These are phyloP conservation scores for Hemibagrus guttatus DNA, from an alignment of 2,797 vertebrate genomes.

Conservation along the genomic window DNA sequence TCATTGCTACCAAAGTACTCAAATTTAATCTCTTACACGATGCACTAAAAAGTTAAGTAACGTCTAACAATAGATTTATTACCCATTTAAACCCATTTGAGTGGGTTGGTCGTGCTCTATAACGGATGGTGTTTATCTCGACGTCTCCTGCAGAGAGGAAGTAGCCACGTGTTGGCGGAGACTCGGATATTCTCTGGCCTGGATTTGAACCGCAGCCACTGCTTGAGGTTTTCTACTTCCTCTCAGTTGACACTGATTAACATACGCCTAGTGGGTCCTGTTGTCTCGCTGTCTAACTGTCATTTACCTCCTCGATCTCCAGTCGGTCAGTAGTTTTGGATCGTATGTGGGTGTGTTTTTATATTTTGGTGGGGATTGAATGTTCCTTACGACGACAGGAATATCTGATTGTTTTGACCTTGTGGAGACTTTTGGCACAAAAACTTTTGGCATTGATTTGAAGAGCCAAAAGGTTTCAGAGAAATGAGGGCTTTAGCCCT, in stretches of 20 bases:
- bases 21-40: background rate
- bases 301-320: constrained; percentile 34
- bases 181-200: constrained; percentile 28
- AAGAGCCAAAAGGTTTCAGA: background rate
- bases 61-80: background rate
- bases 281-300: constrained; percentile 36
- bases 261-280: constrained; percentile 50
- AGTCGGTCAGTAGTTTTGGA: background rate
- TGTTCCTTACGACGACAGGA: background rate
- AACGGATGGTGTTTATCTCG: background rate
- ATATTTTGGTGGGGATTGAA: background rate
- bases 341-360: constrained; percentile 1
- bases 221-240: constrained; percentile 44
- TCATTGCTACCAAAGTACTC: background rate
- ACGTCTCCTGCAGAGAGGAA: constrained; percentile 13
- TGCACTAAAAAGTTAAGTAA: background rate
- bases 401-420: background rate
- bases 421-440: background rate
- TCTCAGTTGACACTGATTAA: constrained; percentile 61
- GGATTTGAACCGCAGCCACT: constrained; percentile 41
- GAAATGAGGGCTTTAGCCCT: background rate
- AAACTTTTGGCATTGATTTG: background rate
- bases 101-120: background rate
- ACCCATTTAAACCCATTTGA: background rate
- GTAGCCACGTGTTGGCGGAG: constrained; percentile 11